Conservation (phyloP, 2,797 vertebrate genomes). For the Sus cebifrons region DNA sequence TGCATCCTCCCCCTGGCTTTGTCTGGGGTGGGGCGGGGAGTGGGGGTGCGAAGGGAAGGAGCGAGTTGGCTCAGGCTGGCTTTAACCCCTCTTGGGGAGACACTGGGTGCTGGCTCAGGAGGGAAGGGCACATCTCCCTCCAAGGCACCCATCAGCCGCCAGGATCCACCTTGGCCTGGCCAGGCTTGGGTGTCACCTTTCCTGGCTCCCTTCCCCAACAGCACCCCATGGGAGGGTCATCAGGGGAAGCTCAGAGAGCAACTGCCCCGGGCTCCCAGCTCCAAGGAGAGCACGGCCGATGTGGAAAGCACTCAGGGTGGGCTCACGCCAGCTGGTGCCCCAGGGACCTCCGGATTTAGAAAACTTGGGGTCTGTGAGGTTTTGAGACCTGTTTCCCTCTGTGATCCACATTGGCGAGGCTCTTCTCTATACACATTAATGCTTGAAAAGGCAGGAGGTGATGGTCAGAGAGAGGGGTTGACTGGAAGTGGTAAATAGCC, state of each 20-base stretch:
- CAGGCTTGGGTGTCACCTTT: accelerated
- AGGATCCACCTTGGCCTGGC: background rate
- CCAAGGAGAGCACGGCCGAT: background rate
- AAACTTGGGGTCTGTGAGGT: accelerated
- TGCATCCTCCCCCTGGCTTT: background rate
- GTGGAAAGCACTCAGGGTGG: background rate
- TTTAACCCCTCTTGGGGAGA: background rate
- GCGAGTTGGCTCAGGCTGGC: accelerated
- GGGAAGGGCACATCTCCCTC: accelerated
- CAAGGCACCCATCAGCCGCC: accelerated
- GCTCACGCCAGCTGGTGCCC: accelerated
- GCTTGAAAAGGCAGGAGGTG: background rate
- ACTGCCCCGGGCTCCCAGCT: background rate
- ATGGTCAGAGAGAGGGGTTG: accelerated
- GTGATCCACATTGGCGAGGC: accelerated
- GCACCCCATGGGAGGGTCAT: background rate
- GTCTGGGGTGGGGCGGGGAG: background rate
- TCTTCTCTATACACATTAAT: accelerated
- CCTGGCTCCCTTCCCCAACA: background rate
- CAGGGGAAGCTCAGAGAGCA: background rate
- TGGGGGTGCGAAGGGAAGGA: background rate
- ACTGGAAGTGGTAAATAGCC: too few species aligned
- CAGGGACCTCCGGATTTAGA: background rate
- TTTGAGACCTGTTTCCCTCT: too few species aligned
- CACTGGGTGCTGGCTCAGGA: accelerated